A percentile compares a stretch with the other conserved stretches of the same genome.
Evolutionary conservation across 2,113 vertebrate species (phyloP).

Genomic region (Nibea albiflora): DNA sequence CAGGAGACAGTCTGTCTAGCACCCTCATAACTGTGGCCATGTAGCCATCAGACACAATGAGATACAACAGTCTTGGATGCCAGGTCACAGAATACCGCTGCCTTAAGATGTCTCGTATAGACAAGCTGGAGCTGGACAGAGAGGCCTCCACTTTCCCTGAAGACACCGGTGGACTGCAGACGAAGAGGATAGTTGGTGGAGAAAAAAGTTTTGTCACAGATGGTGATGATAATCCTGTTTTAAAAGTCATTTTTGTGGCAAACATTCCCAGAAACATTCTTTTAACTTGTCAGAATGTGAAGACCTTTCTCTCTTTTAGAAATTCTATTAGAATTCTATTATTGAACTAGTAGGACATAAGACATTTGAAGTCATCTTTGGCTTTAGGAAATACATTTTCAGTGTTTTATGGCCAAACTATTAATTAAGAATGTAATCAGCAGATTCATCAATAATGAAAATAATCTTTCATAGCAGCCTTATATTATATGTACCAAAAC

Average conservation of each 20-base stretch:
- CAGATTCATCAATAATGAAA: not conserved
- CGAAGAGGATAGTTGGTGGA: not conserved
- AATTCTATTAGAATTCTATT: not conserved
- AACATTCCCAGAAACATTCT: not conserved
- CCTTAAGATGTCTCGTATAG: conserved; percentile 87
- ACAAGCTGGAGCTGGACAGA: conserved; percentile 88
- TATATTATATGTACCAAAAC: not conserved
- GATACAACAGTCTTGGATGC: conserved; percentile 89
- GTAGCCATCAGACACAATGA: conserved; percentile 96
- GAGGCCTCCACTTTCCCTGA: conserved; percentile 77
- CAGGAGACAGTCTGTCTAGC: conserved; percentile 81
- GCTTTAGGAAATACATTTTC: not conserved
- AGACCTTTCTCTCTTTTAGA: not conserved
- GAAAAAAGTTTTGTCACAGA: not conserved
- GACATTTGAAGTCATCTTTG: not conserved
- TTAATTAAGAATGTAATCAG: not conserved
- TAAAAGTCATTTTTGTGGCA: not conserved
- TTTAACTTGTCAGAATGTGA: not conserved
- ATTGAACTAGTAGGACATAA: not conserved
- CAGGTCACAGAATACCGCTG: conserved; percentile 94
- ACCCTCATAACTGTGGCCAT: conserved; percentile 90
- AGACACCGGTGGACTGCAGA: conserved; percentile 83
- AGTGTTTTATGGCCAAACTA: not conserved
- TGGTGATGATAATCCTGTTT: too few species aligned
- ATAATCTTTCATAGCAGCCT: not conserved